These are phyloP conservation scores for Caligus rogercresseyi DNA, from an alignment of 1,140 invertebrate genomes.

Conservation along the genomic window DNA sequence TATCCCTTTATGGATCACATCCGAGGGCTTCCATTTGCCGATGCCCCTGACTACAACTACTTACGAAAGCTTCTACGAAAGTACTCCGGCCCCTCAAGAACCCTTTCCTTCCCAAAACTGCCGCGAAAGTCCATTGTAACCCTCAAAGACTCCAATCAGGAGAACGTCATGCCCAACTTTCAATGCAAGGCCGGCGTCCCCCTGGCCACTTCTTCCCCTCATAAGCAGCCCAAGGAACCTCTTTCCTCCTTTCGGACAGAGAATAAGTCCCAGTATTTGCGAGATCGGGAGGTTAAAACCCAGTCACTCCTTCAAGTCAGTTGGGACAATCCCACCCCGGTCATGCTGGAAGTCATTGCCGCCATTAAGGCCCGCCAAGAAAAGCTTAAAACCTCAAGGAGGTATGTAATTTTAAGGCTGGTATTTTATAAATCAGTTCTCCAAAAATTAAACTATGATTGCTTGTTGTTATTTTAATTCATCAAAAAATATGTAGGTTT, in stretches of 20 bases:
- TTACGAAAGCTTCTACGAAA: not conserved
- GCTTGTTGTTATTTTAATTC: no score
- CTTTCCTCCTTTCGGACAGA: not conserved
- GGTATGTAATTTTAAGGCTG: no score
- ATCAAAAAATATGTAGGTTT: no score
- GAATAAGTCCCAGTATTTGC: not conserved
- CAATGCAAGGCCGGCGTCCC: not conserved
- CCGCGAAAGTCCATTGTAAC: not conserved
- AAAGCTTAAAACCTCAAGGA: not conserved
- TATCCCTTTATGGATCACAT: not conserved
- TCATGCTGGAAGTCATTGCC: conserved; percentile 24
- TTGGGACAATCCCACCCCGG: conserved; percentile 24
- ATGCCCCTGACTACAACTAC: not conserved
- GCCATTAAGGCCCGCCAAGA: conserved; percentile 20
- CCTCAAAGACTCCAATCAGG: not conserved
- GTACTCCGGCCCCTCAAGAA: not conserved
- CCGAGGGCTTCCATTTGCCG: not conserved
- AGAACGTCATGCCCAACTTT: not conserved
- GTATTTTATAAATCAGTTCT: no score
- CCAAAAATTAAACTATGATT: no score
- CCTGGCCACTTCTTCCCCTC: no score
- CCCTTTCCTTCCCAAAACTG: not conserved
- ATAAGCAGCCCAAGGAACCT: not conserved
- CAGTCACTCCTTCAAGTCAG: not conserved
- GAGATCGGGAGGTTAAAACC: not conserved